Conservation (phyloP, 2,797 vertebrate genomes). For the Pangasius larnaudii region DNA sequence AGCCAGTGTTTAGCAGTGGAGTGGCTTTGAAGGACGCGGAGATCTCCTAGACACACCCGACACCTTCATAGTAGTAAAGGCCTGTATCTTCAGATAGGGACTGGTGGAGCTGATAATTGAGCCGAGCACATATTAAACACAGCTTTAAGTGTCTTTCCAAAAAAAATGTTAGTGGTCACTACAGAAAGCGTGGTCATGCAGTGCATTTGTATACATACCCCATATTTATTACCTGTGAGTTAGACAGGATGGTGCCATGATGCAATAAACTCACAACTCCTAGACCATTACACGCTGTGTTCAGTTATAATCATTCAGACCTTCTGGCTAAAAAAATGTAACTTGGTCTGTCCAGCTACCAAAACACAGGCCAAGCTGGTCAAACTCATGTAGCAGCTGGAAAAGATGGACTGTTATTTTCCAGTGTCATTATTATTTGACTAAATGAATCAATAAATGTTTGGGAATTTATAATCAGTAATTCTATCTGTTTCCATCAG, state of each 20-base stretch:
- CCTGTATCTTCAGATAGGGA: not conserved
- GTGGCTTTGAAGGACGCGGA: not conserved
- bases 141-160: not conserved
- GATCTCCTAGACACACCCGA: not conserved
- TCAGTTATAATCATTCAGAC: not conserved
- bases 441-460: not conserved
- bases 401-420: not conserved
- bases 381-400: not conserved
- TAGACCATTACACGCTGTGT: not conserved
- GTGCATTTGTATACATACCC: not conserved
- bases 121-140: not conserved
- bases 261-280: not conserved
- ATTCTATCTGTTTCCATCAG: not conserved
- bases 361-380: not conserved
- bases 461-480: not conserved
- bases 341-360: not conserved
- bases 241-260: not conserved
- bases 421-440: not conserved
- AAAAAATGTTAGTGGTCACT: not conserved
- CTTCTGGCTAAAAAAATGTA: not conserved
- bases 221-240: not conserved
- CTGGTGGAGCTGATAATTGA: not conserved
- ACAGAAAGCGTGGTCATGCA: not conserved
- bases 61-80: not conserved
- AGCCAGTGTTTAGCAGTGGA: not conserved